Percentiles rank a stretch among this genome's conserved stretches.
These are phyloP conservation scores for Perognathus longimembris DNA, from an alignment of 2,113 vertebrate genomes.

Conservation along the genomic window DNA sequence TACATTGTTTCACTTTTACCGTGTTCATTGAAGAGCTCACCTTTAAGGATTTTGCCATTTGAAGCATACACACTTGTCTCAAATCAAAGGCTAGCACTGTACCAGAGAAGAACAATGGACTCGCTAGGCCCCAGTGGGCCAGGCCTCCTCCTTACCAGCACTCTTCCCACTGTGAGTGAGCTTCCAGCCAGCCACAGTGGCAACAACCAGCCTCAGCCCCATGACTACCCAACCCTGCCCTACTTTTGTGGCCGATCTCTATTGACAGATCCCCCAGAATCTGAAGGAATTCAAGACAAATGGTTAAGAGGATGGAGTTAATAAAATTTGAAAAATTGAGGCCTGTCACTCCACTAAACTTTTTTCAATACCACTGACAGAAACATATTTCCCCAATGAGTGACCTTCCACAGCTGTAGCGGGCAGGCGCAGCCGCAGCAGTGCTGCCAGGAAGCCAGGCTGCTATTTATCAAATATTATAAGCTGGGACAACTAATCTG, in stretches of 20 bases:
- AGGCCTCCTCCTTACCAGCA: background rate
- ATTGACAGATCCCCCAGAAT: slow-evolving; percentile 86
- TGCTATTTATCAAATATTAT: slow-evolving; percentile 89
- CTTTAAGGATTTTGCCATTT: background rate
- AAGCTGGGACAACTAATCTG: slow-evolving; percentile 83
- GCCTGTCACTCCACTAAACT: slow-evolving; percentile 89
- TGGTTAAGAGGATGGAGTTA: slow-evolving; percentile 89
- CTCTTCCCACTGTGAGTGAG: background rate
- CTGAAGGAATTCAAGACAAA: slow-evolving; percentile 89
- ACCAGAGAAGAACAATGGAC: background rate
- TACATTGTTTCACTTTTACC: no score
- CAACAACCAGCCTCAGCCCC: slow-evolving; percentile 42
- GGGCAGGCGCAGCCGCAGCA: slow-evolving; percentile 44
- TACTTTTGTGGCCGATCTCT: slow-evolving; percentile 63
- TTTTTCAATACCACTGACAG: slow-evolving; percentile 89
- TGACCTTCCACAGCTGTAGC: slow-evolving; percentile 88
- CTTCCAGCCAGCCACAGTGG: slow-evolving; percentile 33
- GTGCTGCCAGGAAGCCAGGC: slow-evolving; percentile 66
- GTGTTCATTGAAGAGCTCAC: background rate
- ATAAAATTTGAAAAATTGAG: slow-evolving; percentile 93
- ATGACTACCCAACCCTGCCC: background rate
- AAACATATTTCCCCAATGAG: slow-evolving; percentile 93
- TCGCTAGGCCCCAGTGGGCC: background rate
- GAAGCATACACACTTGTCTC: slow-evolving; percentile 13
- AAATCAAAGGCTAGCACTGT: background rate